These are phyloP conservation scores for Lemur catta DNA, from an alignment of 2,797 vertebrate species.

Conservation along the genomic window DNA sequence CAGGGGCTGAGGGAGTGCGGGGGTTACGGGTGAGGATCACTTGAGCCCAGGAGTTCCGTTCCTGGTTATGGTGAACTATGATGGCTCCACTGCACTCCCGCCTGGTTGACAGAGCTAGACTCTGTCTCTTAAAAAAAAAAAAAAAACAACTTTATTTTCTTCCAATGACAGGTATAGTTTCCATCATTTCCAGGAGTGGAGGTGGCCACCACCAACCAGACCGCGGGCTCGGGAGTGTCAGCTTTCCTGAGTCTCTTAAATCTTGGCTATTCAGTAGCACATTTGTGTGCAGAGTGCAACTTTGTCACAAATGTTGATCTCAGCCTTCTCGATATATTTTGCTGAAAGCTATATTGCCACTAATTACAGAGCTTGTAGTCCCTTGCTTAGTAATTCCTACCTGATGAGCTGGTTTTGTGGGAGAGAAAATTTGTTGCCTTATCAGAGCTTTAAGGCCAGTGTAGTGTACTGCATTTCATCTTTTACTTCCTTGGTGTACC, in stretches of 20 bases:
- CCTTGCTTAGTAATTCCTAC: background rate
- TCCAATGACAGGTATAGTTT: background rate
- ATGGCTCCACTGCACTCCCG: background rate
- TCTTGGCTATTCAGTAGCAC: conserved; percentile 27
- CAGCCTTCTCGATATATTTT: background rate
- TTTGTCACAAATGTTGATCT: conserved; percentile 8
- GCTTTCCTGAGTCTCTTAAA: background rate
- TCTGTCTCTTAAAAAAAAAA: background rate
- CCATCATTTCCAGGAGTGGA: background rate
- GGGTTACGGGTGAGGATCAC: background rate
- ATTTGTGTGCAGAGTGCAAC: background rate
- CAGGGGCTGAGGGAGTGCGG: background rate
- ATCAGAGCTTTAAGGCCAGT: background rate
- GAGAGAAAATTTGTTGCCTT: conserved; percentile 31
- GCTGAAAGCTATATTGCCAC: background rate
- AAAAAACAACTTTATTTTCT: background rate
- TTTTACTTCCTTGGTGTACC: background rate
- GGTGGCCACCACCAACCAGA: background rate
- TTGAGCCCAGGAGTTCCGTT: background rate
- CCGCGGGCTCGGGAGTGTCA: background rate
- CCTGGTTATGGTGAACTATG: background rate
- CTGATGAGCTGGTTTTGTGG: conserved; percentile 46
- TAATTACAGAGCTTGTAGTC: conserved; percentile 41
- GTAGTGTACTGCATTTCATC: background rate
- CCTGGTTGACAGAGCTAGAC: background rate